Percentiles rank a stretch among this genome's conserved stretches.
phyloP scores from a whole-genome alignment of 2,797 vertebrate species.

The Miichthys miiuy region DNA sequence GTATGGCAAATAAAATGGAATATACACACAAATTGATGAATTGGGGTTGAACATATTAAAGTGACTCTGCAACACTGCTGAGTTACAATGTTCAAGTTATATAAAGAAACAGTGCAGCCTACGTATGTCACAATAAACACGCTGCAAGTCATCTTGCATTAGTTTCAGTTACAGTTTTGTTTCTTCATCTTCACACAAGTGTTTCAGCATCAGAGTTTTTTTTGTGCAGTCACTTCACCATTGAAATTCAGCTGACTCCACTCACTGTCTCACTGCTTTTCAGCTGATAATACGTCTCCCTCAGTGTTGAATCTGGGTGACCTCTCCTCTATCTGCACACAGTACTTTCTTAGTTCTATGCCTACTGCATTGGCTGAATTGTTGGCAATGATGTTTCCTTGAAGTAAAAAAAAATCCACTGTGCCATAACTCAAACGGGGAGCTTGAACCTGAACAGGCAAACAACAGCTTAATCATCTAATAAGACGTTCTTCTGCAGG shows the following conservation, averaged over 20 bases:
- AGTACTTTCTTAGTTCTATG: not conserved
- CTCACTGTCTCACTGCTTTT: not conserved
- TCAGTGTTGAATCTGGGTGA: not conserved
- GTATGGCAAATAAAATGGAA: conserved; percentile 35
- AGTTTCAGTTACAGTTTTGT: not conserved
- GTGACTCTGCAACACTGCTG: not conserved
- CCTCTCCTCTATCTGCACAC: not conserved
- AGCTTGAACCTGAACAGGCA: not conserved
- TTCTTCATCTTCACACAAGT: too few species aligned
- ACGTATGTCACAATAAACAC: not conserved
- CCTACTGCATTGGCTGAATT: not conserved
- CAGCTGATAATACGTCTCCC: not conserved
- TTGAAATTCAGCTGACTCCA: not conserved
- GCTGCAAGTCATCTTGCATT: not conserved
- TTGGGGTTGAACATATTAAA: conserved; percentile 28
- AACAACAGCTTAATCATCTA: not conserved
- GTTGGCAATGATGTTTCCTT: not conserved
- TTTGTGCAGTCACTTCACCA: too few species aligned
- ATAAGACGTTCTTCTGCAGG: not conserved
- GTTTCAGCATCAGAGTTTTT: not conserved
- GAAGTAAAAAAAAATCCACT: not conserved
- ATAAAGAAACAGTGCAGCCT: not conserved
- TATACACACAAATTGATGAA: conserved; percentile 37
- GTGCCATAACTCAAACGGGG: too few species aligned
- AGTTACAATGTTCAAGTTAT: not conserved